Percentiles rank a stretch among this genome's conserved stretches.
These are phyloP conservation scores for Abrostola tripartita DNA, from an alignment of 2,888 invertebrate species.

Conservation along the genomic window DNA sequence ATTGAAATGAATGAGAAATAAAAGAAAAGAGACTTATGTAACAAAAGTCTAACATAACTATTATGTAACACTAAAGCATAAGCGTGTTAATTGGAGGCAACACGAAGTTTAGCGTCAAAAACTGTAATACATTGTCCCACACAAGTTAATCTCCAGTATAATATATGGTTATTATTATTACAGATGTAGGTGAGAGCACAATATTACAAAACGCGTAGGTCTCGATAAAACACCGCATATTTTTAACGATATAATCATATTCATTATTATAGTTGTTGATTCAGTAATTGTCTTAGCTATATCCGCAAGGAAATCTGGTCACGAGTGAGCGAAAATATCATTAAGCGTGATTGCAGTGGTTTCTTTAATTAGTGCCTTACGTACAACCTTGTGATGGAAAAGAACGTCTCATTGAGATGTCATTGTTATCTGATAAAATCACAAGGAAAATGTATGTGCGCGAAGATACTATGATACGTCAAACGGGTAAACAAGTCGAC, in stretches of 20 bases:
- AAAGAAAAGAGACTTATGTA: neutral
- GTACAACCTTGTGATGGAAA: conserved; percentile 57
- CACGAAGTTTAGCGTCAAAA: conserved; percentile 3
- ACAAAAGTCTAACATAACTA: neutral
- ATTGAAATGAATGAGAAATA: neutral
- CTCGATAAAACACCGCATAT: conserved; percentile 12
- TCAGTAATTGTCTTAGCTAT: conserved; percentile 1
- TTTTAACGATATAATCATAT: conserved; percentile 18
- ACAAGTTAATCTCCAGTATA: neutral
- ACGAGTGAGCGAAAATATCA: conserved; percentile 28
- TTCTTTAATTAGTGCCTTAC: conserved; percentile 36
- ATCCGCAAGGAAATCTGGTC: conserved; percentile 21
- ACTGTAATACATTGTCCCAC: neutral
- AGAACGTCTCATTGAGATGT: conserved; percentile 67
- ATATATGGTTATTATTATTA: neutral
- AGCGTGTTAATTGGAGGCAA: neutral
- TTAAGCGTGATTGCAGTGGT: conserved; percentile 18
- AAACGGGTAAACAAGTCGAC: conserved; percentile 44
- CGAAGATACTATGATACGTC: conserved; percentile 51
- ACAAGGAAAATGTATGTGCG: conserved; percentile 60
- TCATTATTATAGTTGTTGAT: conserved; percentile 7
- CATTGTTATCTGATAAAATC: conserved; percentile 65
- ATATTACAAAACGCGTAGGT: conserved; percentile 34
- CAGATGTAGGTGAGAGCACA: conserved; percentile 33
- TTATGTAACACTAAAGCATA: neutral